Evolutionary conservation across 2,888 invertebrate species (phyloP).

Genomic region (Lycophotia porphyrea): DNA sequence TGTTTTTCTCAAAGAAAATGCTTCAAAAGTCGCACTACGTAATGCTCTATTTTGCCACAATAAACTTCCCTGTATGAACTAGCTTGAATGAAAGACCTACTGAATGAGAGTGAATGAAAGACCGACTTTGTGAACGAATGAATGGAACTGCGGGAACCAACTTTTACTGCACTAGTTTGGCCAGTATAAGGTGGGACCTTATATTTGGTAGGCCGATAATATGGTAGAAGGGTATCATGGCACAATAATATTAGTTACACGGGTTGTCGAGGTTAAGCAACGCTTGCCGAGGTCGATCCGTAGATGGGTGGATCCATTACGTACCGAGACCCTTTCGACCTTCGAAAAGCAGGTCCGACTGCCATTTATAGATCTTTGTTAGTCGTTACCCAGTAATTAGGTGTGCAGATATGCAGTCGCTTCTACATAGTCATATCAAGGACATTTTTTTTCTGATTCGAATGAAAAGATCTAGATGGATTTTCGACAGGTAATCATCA

Average conservation of each 20-base stretch:
- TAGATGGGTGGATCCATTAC: not conserved
- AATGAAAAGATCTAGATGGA: no score
- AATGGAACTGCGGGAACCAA: slow-evolving; percentile 18
- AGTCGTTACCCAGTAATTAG: no score
- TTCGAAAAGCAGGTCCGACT: not conserved
- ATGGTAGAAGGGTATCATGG: not conserved
- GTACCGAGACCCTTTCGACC: not conserved
- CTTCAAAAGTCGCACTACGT: not conserved
- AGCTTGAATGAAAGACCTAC: slow-evolving; percentile 34
- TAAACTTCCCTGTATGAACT: slow-evolving; percentile 32
- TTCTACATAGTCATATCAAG: no score
- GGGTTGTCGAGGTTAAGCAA: not conserved
- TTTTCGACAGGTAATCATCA: no score
- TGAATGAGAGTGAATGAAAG: slow-evolving; percentile 48
- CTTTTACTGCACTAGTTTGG: not conserved
- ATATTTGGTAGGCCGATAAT: not conserved
- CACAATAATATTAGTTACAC: not conserved
- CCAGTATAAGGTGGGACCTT: slow-evolving; percentile 21
- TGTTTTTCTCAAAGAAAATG: no score
- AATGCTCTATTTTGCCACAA: slow-evolving; percentile 9
- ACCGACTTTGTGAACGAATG: slow-evolving; percentile 49
- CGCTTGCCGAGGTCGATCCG: not conserved
- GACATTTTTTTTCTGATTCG: no score
- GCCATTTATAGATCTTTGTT: no score
- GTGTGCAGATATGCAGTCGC: no score